Conservation (phyloP, 2,888 invertebrate genomes). For the Coelopa pilipes region DNA sequence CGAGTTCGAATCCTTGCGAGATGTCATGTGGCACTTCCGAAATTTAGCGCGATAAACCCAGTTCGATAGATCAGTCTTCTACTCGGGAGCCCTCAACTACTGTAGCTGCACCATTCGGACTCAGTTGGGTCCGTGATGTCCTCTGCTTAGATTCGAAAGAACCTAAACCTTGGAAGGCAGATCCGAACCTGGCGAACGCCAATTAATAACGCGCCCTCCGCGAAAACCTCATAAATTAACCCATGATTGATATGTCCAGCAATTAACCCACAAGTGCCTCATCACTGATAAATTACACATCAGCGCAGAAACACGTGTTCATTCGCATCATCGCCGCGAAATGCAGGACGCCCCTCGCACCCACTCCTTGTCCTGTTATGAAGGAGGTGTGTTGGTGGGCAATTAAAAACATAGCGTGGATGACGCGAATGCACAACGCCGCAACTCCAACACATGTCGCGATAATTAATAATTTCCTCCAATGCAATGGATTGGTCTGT, state of each 20-base stretch:
- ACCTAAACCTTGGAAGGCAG: too few species aligned
- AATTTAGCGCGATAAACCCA: too few species aligned
- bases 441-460: slow-evolving; percentile 42
- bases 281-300: slow-evolving; percentile 48
- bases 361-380: too few species aligned
- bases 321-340: slow-evolving; percentile 1
- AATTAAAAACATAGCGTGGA: not conserved
- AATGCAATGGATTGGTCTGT: not conserved
- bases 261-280: slow-evolving; percentile 48
- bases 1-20: too few species aligned
- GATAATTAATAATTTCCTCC: slow-evolving; percentile 48
- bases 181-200: too few species aligned
- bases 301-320: slow-evolving; percentile 38
- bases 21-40: too few species aligned
- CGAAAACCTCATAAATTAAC: not conserved
- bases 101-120: too few species aligned
- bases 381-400: not conserved
- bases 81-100: too few species aligned
- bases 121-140: too few species aligned
- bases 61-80: too few species aligned
- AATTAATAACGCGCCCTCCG: too few species aligned
- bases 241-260: slow-evolving; percentile 46
- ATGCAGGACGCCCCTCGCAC: not conserved
- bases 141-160: too few species aligned
- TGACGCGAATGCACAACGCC: not conserved